A percentile compares a stretch with the other conserved stretches of the same genome.
Conservation (phyloP, 2,113 vertebrate species). For the Neoarius graeffei region DNA sequence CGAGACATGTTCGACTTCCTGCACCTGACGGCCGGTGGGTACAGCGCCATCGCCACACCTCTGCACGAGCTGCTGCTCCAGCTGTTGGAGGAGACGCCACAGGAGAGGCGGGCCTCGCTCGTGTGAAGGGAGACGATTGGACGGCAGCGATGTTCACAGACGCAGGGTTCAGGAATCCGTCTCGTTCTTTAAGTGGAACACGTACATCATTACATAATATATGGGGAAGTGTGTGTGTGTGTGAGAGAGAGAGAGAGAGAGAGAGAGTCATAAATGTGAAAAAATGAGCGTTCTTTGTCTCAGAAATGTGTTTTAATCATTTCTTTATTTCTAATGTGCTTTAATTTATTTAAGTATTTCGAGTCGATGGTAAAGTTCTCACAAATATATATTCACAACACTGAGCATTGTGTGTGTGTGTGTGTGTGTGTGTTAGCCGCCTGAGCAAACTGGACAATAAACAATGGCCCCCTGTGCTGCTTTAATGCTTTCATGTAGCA, state of each 20-base stretch:
- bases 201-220: slow-evolving; percentile 29
- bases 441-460: neutral
- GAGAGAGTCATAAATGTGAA: slow-evolving; percentile 20
- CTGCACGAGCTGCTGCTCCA: slow-evolving; percentile 97
- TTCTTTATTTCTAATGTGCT: neutral
- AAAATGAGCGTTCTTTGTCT: neutral
- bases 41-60: slow-evolving; percentile 84
- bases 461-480: neutral
- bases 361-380: neutral
- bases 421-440: neutral
- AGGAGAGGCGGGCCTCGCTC: slow-evolving; percentile 88
- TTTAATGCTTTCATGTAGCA: slow-evolving; percentile 31
- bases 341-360: slow-evolving; percentile 10
- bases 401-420: neutral
- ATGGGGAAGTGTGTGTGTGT: slow-evolving; percentile 14
- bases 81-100: slow-evolving; percentile 93
- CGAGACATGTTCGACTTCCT: slow-evolving; percentile 98
- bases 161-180: slow-evolving; percentile 25
- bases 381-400: neutral
- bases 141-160: slow-evolving; percentile 25
- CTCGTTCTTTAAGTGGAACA: slow-evolving; percentile 3
- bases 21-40: slow-evolving; percentile 89
- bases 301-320: neutral
- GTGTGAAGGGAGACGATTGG: slow-evolving; percentile 74
- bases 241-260: slow-evolving; percentile 34